These are phyloP conservation scores for Pyrocoelia pectoralis DNA, from an alignment of 2,888 invertebrate genomes.

Conservation along the genomic window DNA sequence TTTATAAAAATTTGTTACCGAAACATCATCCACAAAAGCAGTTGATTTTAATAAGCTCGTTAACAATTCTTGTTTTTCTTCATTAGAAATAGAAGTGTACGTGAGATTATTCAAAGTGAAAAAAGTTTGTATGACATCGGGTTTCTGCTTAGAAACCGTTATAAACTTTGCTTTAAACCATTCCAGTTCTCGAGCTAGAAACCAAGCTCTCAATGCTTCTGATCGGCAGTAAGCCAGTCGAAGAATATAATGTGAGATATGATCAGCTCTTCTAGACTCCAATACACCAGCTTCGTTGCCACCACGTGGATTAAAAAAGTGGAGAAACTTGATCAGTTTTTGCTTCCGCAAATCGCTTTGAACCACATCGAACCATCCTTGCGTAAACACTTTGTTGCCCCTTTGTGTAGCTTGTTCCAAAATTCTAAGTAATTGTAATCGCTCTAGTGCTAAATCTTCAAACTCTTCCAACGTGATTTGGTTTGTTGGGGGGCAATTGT, in stretches of 20 bases:
- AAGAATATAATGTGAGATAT: slow-evolving; percentile 92
- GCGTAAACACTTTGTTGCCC: slow-evolving; percentile 68
- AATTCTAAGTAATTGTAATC: slow-evolving; percentile 79
- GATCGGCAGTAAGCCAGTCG: slow-evolving; percentile 90
- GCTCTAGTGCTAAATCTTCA: slow-evolving; percentile 85
- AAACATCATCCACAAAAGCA: slow-evolving; percentile 63
- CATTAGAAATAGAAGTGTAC: slow-evolving; percentile 71
- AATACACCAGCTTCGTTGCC: slow-evolving; percentile 65
- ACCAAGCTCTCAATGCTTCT: slow-evolving; percentile 88
- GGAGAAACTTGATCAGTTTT: slow-evolving; percentile 70
- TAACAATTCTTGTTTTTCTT: slow-evolving; percentile 71
- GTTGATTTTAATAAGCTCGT: slow-evolving; percentile 70
- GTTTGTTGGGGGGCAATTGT: slow-evolving; percentile 76
- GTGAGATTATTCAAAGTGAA: slow-evolving; percentile 72
- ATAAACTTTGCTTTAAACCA: slow-evolving; percentile 83
- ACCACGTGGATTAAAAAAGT: slow-evolving; percentile 67
- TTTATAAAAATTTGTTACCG: slow-evolving; percentile 75
- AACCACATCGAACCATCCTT: slow-evolving; percentile 74
- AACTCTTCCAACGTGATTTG: slow-evolving; percentile 83
- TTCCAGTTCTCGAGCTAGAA: slow-evolving; percentile 87
- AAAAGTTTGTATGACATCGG: slow-evolving; percentile 70
- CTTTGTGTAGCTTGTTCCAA: slow-evolving; percentile 77
- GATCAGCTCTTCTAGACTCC: slow-evolving; percentile 78
- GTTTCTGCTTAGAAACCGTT: slow-evolving; percentile 65
- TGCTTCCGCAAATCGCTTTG: slow-evolving; percentile 71